Evolutionary conservation across 2,797 vertebrate genomes (phyloP).

Genomic region (Lycodopsis pacificus): DNA sequence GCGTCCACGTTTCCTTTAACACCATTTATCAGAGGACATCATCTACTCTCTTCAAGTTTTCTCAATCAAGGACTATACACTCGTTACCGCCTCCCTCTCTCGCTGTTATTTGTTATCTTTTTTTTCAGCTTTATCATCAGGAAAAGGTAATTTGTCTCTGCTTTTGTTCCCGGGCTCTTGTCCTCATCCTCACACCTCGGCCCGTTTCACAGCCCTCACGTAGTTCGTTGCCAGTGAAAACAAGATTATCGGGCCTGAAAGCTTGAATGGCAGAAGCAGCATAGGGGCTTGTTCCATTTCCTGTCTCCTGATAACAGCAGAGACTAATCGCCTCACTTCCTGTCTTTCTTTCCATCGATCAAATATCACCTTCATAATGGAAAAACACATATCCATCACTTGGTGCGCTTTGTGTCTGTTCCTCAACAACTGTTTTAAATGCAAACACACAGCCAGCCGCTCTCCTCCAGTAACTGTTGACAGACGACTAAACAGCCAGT

Average conservation of each 20-base stretch:
- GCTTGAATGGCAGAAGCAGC: constrained; percentile 46
- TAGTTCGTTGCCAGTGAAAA: constrained; percentile 72
- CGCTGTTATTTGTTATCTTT: neutral
- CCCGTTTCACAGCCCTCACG: constrained; percentile 23
- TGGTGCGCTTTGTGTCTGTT: constrained; percentile 19
- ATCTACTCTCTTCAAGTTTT: constrained; percentile 26
- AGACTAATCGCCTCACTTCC: constrained; percentile 37
- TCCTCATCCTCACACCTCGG: constrained; percentile 39
- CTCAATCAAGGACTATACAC: constrained; percentile 14
- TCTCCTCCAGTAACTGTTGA: constrained; percentile 51
- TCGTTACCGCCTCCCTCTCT: neutral
- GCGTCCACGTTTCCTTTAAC: constrained; percentile 46
- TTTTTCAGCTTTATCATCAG: constrained; percentile 14
- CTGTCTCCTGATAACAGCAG: constrained; percentile 60
- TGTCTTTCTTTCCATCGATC: constrained; percentile 24
- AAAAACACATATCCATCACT: constrained; percentile 30
- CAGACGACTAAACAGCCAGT: constrained; percentile 41
- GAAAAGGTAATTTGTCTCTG: neutral
- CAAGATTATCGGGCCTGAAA: constrained; percentile 64
- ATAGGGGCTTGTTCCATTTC: constrained; percentile 69
- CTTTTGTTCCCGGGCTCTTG: constrained; percentile 2
- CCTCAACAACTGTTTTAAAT: constrained; percentile 49
- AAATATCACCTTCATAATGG: constrained; percentile 26
- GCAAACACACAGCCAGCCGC: constrained; percentile 44
- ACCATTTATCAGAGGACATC: constrained; percentile 40